phyloP scores from a whole-genome alignment of 2,888 invertebrate species.

The Seira sanloemensis region DNA sequence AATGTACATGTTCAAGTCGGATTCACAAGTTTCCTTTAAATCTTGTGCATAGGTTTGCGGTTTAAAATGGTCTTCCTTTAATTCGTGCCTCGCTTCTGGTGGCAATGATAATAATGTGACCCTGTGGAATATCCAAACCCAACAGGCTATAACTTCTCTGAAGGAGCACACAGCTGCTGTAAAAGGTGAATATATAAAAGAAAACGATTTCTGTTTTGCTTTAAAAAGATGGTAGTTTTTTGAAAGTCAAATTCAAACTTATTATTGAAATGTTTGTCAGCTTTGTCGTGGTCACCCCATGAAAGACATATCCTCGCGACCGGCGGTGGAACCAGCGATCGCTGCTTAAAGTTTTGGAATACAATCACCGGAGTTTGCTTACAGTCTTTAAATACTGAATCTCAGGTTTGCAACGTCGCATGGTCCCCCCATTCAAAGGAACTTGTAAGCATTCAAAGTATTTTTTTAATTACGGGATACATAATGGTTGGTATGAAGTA shows the following conservation, averaged over 20 bases:
- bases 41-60: slow-evolving; percentile 93
- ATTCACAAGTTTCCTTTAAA: too few species aligned
- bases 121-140: slow-evolving; percentile 92
- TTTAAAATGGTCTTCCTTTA: slow-evolving; percentile 98
- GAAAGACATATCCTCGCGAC: slow-evolving; percentile 96
- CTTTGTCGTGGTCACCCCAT: slow-evolving; percentile 99
- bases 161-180: slow-evolving; percentile 97
- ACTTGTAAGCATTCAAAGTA: too few species aligned
- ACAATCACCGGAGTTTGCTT: slow-evolving; percentile 97
- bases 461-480: too few species aligned
- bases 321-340: slow-evolving; percentile 99
- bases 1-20: too few species aligned
- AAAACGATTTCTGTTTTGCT: neutral
- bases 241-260: neutral
- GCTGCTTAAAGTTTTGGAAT: slow-evolving; percentile 96
- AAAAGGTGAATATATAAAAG: slow-evolving; percentile 78
- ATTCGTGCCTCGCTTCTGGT: slow-evolving; percentile 96
- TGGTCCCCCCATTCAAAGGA: slow-evolving; percentile 99
- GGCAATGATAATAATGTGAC: slow-evolving; percentile 97
- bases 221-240: neutral
- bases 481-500: too few species aligned
- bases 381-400: slow-evolving; percentile 98
- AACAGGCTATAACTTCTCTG: slow-evolving; percentile 94
- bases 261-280: slow-evolving; percentile 75
- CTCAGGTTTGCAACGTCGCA: slow-evolving; percentile 97